These are phyloP conservation scores for Drosophila gaucha DNA, from an alignment of 2,888 invertebrate species.

Conservation along the genomic window DNA sequence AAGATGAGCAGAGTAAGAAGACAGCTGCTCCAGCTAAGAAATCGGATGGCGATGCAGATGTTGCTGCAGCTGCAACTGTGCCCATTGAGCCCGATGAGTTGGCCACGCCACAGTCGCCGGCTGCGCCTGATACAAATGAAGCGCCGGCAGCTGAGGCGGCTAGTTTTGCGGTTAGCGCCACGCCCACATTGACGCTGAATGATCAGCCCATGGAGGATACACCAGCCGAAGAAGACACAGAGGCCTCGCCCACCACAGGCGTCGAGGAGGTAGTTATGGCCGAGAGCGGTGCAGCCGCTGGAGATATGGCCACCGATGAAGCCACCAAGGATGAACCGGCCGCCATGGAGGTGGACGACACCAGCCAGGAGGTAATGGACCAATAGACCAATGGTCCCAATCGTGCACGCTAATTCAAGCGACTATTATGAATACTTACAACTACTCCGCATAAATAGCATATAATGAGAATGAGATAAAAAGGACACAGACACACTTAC, in stretches of 20 bases:
- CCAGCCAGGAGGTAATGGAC: conserved; percentile 85
- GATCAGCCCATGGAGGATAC: conserved; percentile 79
- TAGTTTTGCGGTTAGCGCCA: conserved; percentile 15
- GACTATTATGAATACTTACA: conserved; percentile 52
- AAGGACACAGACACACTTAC: not conserved
- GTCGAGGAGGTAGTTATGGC: conserved; percentile 82
- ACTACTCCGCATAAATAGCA: conserved; percentile 54
- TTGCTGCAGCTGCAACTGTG: not conserved
- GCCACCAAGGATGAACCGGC: conserved; percentile 80
- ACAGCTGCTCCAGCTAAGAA: conserved; percentile 11
- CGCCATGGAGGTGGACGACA: conserved; percentile 84
- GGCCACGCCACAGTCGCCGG: conserved; percentile 34
- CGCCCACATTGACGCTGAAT: conserved; percentile 73
- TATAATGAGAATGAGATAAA: conserved; percentile 39
- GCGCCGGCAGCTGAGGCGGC: conserved; percentile 10
- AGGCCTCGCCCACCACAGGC: conserved; percentile 49
- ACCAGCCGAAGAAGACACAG: conserved; percentile 74
- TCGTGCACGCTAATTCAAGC: conserved; percentile 25
- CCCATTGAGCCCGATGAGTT: conserved; percentile 40
- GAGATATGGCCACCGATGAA: conserved; percentile 82
- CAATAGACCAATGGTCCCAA: conserved; percentile 73
- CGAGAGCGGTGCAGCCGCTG: conserved; percentile 67
- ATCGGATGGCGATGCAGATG: not conserved
- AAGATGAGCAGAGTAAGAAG: conserved; percentile 21
- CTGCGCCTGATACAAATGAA: not conserved